These are phyloP conservation scores for Ceramica pisi DNA, from an alignment of 2,888 invertebrate genomes.

Conservation along the genomic window DNA sequence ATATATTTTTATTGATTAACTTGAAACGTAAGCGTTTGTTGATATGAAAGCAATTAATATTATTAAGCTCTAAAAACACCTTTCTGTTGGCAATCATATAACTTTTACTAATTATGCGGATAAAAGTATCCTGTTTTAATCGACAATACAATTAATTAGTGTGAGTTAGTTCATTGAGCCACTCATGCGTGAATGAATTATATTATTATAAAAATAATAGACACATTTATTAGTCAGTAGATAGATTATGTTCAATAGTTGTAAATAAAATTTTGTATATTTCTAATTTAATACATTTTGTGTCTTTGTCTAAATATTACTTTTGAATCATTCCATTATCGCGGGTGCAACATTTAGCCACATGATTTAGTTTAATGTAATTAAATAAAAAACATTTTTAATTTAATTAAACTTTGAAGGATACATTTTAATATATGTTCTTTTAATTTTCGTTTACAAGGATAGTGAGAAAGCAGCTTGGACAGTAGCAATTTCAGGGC, in stretches of 20 bases:
- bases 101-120: neutral
- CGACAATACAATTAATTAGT: neutral
- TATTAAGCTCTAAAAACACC: neutral
- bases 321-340: too few relatives aligned
- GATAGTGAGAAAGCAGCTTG: too few relatives aligned
- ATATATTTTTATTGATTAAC: neutral
- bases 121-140: neutral
- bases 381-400: too few relatives aligned
- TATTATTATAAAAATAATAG: neutral
- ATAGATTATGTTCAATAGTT: neutral
- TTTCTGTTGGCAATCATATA: neutral
- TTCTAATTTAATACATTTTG: neutral
- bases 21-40: neutral
- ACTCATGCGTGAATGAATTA: neutral
- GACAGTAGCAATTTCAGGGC: too few relatives aligned
- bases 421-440: too few relatives aligned
- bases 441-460: too few relatives aligned
- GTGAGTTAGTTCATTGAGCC: neutral
- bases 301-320: neutral
- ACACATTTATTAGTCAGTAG: neutral
- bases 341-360: too few relatives aligned
- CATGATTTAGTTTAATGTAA: too few relatives aligned
- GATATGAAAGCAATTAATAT: slow-evolving; percentile 4
- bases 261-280: neutral
- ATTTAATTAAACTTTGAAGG: too few relatives aligned